Conservation (phyloP, 2,797 vertebrate genomes). For the Anguilla anguilla region DNA sequence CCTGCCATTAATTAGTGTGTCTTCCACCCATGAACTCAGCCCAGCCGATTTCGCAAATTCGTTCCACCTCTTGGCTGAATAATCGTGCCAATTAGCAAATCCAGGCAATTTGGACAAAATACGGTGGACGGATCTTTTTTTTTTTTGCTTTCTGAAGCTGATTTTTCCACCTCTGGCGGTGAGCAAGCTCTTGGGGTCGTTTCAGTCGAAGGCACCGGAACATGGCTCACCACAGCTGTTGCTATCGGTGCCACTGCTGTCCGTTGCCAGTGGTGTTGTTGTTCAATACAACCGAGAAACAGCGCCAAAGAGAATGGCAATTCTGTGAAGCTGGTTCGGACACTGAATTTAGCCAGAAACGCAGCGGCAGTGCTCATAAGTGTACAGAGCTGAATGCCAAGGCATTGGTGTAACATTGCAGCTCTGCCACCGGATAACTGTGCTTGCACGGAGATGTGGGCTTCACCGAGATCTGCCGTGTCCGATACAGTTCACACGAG, state of each 20-base stretch:
- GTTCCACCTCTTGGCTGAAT: too few species aligned
- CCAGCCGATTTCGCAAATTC: too few species aligned
- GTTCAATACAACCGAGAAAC: background rate
- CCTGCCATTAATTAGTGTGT: too few species aligned
- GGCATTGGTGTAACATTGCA: background rate
- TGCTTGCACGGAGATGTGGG: background rate
- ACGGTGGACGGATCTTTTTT: too few species aligned
- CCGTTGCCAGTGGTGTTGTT: background rate
- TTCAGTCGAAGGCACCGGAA: conserved; percentile 17
- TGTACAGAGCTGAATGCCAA: background rate
- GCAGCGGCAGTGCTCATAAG: background rate
- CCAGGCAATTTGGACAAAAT: too few species aligned
- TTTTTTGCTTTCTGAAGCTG: background rate
- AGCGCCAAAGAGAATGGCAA: background rate
- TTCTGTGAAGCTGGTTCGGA: background rate
- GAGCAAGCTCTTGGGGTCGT: conserved; percentile 16
- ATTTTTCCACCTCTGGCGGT: background rate
- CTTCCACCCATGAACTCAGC: too few species aligned
- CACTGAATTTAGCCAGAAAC: background rate
- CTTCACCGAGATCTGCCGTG: background rate
- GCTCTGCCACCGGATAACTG: background rate
- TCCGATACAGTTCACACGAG: background rate
- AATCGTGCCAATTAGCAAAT: too few species aligned
- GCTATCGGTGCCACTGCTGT: background rate
- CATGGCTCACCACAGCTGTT: background rate